Conservation (phyloP, 2,113 vertebrate species). For the Telmatochromis brachygnathus region DNA sequence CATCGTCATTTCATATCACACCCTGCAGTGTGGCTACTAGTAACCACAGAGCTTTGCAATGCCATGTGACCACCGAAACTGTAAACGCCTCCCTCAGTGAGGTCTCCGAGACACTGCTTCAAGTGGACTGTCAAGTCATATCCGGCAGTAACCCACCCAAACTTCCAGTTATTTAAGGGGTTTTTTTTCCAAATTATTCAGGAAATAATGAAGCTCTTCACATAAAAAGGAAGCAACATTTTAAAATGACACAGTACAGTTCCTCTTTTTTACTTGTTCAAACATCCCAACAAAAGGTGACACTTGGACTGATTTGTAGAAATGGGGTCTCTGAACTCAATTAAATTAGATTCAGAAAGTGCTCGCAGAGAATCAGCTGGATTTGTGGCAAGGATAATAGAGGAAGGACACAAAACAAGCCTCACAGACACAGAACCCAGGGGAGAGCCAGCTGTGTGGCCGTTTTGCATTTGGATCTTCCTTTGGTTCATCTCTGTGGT, state of each 20-base stretch:
- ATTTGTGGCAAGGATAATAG: neutral
- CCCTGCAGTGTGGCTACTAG: neutral
- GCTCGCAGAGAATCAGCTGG: neutral
- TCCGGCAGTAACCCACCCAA: neutral
- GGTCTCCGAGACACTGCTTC: neutral
- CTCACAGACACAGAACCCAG: neutral
- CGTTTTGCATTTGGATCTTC: neutral
- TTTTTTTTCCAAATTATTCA: rapidly evolving
- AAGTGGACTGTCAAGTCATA: neutral
- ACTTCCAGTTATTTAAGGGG: neutral
- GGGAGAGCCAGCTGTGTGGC: neutral
- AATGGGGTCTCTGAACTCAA: neutral
- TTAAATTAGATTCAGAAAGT: neutral
- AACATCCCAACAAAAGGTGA: neutral
- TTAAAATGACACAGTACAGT: neutral
- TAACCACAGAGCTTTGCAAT: neutral
- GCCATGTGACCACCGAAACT: neutral
- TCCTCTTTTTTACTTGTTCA: neutral
- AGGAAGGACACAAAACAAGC: neutral
- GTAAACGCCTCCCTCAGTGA: neutral
- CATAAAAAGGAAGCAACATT: neutral
- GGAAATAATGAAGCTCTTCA: neutral
- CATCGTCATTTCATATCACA: neutral
- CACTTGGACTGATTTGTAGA: neutral
- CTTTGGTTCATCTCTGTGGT: neutral